Base-by-base conservation (phyloP, 2,888 invertebrate species). In the Chorisops tibialis region DNA sequence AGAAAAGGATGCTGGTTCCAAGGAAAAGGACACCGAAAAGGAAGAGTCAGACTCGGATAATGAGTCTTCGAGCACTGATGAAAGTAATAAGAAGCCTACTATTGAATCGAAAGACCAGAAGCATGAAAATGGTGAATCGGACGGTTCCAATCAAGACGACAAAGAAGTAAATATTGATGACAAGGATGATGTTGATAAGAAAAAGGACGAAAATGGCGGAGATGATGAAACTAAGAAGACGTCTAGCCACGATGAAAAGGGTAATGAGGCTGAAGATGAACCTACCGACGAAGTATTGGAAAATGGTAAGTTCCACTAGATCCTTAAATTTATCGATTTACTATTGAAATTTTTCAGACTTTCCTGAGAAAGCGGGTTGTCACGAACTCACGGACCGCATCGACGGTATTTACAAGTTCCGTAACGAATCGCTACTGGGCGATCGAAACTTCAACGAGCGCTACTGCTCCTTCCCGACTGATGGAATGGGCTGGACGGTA, bases 401-500 rank as follows among this genome's bases (percentile, higher is more conserved):
- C 6, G 78, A 79, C 67, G 82, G 81, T 2, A 72, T 81, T 54
- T 82, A 80, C 66, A 71, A 69, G 45, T 74, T 75, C 58, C 70
- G 74, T 47, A 74, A 72, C 50, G 77, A 75, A 0, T 68, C 74
- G 51, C 75, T 74, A 65, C 63, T 52, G 6, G 68, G 68, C 2
- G 71, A 74, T 21, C 72, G 79, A n/a, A 77, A 79, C 67, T 77
- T 76, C 49, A 74, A 79, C 62, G 76, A 79, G 67, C 74, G 79
- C 18, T 79, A 74, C 67, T 84, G 84, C 67, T 76, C 79, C 39
- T 79, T 81, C 69, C 74, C 78, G 43, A 75, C 79, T 5, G 73
- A 75, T 22, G 81, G 81, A 1, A 74, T 77, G 1, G 80, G 81
- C 1, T 84, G 84, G 84, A 83, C 83, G 3, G 80, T 83, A 9